Conservation (phyloP, 1,140 invertebrate genomes). For the Zophobas morio region DNA sequence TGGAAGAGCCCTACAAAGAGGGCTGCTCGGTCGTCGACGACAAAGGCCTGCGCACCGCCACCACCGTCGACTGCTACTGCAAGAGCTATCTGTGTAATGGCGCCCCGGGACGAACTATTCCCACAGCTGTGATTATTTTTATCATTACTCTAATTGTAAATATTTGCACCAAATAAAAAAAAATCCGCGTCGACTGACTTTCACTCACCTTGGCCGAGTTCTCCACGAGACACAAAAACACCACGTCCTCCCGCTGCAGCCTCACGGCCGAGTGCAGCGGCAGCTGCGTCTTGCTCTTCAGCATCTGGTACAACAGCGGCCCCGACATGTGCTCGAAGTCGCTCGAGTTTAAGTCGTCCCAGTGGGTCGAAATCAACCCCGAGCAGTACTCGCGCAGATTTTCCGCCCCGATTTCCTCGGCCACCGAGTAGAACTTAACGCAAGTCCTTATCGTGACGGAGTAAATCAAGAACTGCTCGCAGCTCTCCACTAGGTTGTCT, state of each 20-base stretch:
- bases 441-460: constrained; percentile 86
- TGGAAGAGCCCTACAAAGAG: constrained; percentile 77
- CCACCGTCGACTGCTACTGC: constrained; percentile 71
- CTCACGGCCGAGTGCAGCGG: constrained; percentile 92
- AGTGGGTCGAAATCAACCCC: constrained; percentile 92
- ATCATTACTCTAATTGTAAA: constrained; percentile 41
- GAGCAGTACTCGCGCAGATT: constrained; percentile 90
- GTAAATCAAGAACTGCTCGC: constrained; percentile 90
- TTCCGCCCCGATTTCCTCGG: constrained; percentile 88
- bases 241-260: constrained; percentile 91
- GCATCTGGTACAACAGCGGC: constrained; percentile 88
- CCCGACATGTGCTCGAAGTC: constrained; percentile 96
- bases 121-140: constrained; percentile 40
- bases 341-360: constrained; percentile 92
- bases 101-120: constrained; percentile 2
- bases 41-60: constrained; percentile 71
- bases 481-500: constrained; percentile 80
- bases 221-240: constrained; percentile 94
- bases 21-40: constrained; percentile 77
- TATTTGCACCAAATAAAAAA: constrained; percentile 19
- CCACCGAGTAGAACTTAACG: constrained; percentile 87
- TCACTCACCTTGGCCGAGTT: constrained; percentile 86
- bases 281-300: constrained; percentile 91
- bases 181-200: neutral
- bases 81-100: constrained; percentile 69